Conservation (phyloP, 2,113 vertebrate genomes). For the Pteronura brasiliensis region DNA sequence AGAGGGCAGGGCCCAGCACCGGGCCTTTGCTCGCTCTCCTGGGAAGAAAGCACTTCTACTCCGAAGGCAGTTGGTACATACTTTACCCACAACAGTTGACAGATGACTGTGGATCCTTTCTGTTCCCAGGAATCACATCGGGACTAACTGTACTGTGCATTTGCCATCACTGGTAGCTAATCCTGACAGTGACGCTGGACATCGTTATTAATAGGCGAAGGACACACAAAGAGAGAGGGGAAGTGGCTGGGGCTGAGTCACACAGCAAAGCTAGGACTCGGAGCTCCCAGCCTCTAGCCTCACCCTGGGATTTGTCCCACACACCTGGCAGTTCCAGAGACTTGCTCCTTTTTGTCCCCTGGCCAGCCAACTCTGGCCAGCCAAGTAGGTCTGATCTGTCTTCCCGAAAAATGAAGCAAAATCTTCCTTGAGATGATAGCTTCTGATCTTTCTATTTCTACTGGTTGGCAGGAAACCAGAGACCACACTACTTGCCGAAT, state of each 20-base stretch:
- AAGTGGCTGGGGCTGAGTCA: constrained; percentile 52
- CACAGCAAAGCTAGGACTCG: constrained; percentile 42
- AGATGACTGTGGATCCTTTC: constrained; percentile 55
- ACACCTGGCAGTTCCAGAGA: constrained; percentile 29
- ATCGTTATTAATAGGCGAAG: constrained; percentile 55
- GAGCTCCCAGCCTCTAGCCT: neutral
- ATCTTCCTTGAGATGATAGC: constrained; percentile 11
- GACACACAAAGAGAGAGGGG: constrained; percentile 35
- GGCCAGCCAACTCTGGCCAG: constrained; percentile 5
- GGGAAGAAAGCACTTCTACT: constrained; percentile 1
- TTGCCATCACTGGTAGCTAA: constrained; percentile 56
- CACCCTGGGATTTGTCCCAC: neutral
- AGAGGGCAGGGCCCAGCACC: neutral
- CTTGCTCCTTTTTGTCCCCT: constrained; percentile 31
- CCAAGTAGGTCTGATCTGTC: constrained; percentile 39
- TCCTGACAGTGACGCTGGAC: neutral
- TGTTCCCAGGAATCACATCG: constrained; percentile 34
- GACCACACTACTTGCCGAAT: neutral
- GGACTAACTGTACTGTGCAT: constrained; percentile 13
- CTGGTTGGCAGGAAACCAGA: neutral
- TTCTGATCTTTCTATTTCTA: constrained; percentile 25
- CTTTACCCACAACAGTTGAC: constrained; percentile 39
- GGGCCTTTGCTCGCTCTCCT: neutral
- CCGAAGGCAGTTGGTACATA: neutral
- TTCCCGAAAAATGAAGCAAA: constrained; percentile 43